Evolutionary conservation across 2,888 invertebrate species (phyloP), one percentile per base, ranked within the genome.

Genomic region (Dinocampus coccinellae): DNA sequence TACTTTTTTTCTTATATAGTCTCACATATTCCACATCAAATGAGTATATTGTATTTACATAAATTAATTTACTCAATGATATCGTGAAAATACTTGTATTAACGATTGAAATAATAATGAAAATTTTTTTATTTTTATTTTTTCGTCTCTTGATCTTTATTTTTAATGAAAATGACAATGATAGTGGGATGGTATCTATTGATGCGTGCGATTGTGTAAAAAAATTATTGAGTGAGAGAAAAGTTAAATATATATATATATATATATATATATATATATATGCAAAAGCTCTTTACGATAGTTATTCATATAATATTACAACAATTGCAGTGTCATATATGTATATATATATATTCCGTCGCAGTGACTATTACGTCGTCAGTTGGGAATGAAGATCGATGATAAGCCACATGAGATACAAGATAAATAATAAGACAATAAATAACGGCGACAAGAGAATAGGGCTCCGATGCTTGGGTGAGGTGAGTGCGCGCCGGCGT

Each of bases 381-480:
- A 76, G 73, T 62, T 33, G 66, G 47, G 75, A 77, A 78, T 75
- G 75, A 77, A 75, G 78, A 78, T 78, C 77, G 72, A 77, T 75
- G 78, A 78, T 78, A 75, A 76, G 68, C 52, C 65, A 64, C 29
- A 55, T 66, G 52, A 70, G 76, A 77, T 77, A 72, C 76, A 74
- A 76, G 76, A 78, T 78, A 77, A 77, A 78, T 77, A 77, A 78
- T 78, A 77, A 78, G 78, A 76, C 76, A 77, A 76, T 77, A 76
- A 77, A 77, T 78, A 77, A 78, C 74, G 72, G 75, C 68, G 77
- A 78, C 77, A 76, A 76, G 76, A 77, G 78, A 78, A 78, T 77
- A 66, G 72, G 36, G 16, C 20, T n/a, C 66, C 69, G 66, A 69
- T 72, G 67, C 68, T 69, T 60, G 52, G 42, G 69, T n/a, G 16